Conservation (phyloP, 2,888 invertebrate species). For the Siphonodentalium dalli region DNA sequence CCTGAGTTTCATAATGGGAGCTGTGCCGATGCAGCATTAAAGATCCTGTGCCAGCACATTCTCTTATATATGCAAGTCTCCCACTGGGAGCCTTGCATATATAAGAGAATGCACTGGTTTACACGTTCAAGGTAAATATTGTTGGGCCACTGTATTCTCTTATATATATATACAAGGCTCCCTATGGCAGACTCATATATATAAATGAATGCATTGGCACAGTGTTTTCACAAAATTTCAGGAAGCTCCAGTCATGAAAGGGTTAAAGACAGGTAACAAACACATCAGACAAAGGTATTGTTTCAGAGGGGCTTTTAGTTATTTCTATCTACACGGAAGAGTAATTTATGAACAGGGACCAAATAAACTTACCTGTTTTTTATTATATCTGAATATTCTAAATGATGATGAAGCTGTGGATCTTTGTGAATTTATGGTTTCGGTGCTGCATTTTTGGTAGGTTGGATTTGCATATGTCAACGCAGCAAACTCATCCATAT, state of each 20-base stretch:
- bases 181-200: too few relatives aligned
- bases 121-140: too few relatives aligned
- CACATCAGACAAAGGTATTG: neutral
- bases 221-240: neutral
- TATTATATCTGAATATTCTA: constrained; percentile 52
- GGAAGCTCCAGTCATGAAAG: neutral
- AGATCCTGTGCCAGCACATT: too few relatives aligned
- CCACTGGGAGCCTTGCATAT: too few relatives aligned
- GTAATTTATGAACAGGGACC: too few relatives aligned
- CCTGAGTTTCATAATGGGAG: too few relatives aligned
- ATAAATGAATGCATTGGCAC: too few relatives aligned
- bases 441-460: constrained; percentile 73
- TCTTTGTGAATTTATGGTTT: constrained; percentile 60
- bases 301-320: neutral
- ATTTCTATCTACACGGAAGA: neutral
- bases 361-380: constrained; percentile 53
- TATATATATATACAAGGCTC: too few relatives aligned
- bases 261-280: neutral
- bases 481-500: constrained; percentile 69
- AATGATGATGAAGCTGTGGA: constrained; percentile 35
- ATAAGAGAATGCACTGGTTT: too few relatives aligned
- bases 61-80: too few relatives aligned
- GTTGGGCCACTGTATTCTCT: too few relatives aligned
- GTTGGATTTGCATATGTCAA: constrained; percentile 90
- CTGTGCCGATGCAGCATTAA: too few relatives aligned